Evolutionary conservation across 2,113 vertebrate species (phyloP), one percentile per base, ranked within the genome.

Genomic region (Heterotilapia buettikoferi): DNA sequence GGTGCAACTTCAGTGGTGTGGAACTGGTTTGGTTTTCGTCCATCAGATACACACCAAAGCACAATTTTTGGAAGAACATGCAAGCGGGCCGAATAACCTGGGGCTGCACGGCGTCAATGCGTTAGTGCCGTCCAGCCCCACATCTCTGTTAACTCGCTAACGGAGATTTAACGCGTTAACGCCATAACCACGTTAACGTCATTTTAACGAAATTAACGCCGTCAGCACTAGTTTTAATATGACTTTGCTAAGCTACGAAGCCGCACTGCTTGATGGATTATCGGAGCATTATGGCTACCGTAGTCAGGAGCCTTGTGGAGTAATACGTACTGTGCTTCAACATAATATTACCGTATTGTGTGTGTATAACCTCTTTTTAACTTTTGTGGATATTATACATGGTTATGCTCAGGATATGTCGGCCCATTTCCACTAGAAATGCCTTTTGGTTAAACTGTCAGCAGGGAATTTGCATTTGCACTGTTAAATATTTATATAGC

Each of bases 271-370:
- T 56, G 11, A 5, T 26, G 54, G 54, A 26, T 57, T 57, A 3
- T 57, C 12, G 2, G 24, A 57, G 54, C 54, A 57, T 57, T 57
- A 26, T 0, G 12, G 6, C 21, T 57, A 8, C 0, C 1, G 4
- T 57, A 57, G 54, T 0, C 12, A 26, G 6, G 24, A 7, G 54
- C 0, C 0, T 56, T 1, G 12, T 6, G 0, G 56, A 57, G 56
- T 57, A 13, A 56, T 56, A 56, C 6, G 1, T 57, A 57, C 54
- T 2, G 54, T 14, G 54, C 54, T 26, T 56, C 54, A 56, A 56
- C 21, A 56, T 14, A 56, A 56, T 7, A 14, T 57, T 26, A 57
- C 11, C 4, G 1, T 26, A 56, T 26, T 26, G 4, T 57, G 54
- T 56, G 21, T 57, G 1, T 56, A 26, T 56, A 6, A 54, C 0